These are phyloP conservation scores for Plestiodon gilberti DNA, from an alignment of 2,113 vertebrate genomes.

Conservation along the genomic window DNA sequence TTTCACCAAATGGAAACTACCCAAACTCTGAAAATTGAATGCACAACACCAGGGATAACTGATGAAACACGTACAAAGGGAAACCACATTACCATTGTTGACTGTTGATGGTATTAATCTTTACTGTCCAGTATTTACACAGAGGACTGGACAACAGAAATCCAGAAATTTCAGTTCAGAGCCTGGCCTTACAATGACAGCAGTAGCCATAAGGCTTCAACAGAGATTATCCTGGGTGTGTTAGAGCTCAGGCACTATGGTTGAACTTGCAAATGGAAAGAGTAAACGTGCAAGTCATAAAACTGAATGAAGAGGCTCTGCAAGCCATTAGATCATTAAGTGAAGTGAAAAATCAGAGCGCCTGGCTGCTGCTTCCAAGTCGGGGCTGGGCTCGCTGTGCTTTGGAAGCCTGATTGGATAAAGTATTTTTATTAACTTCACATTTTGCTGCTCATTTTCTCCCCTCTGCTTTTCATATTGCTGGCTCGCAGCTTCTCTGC, in stretches of 20 bases:
- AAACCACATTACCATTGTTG: not conserved
- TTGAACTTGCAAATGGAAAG: conserved; percentile 34
- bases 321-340: conserved; percentile 75
- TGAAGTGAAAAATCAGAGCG: conserved; percentile 59
- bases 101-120: not conserved
- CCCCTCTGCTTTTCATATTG: conserved; percentile 70
- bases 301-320: conserved; percentile 67
- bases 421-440: conserved; percentile 79
- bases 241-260: conserved; percentile 25
- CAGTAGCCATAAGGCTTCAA: not conserved
- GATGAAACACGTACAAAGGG: conserved; percentile 5
- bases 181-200: not conserved
- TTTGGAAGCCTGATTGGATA: conserved; percentile 73
- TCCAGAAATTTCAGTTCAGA: not conserved
- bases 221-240: conserved; percentile 21
- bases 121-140: not conserved
- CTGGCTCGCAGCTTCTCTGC: conserved; percentile 55
- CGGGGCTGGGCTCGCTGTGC: conserved; percentile 55
- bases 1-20: not conserved
- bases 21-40: not conserved
- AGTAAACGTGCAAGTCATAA: conserved; percentile 71
- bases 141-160: not conserved
- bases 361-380: conserved; percentile 53
- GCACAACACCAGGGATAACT: not conserved
- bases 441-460: conserved; percentile 76